Base-by-base conservation (phyloP, 2,888 invertebrate species). In the Neoaliturus tenellus region DNA sequence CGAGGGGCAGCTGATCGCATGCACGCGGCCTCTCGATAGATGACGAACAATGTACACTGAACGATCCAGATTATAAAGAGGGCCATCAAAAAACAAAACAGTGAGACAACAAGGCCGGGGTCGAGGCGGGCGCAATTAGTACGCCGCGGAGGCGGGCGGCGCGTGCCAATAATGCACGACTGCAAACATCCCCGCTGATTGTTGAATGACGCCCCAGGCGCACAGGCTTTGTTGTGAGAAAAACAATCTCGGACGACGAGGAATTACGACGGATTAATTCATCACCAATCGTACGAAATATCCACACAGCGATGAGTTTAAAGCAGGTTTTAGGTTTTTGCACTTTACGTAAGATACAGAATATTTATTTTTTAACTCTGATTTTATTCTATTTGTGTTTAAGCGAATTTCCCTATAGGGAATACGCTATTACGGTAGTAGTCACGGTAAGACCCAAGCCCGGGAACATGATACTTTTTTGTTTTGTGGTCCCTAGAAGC, bases 101-200 rank as follows among this genome's bases (percentile, higher is more conserved):
- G 20, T 14, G 3, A 20, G 3, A 75, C 75, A 75, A 75, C 31
- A 31, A 31, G 75, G 48, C 48, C 75, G 75, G 41, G 23, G 48
- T 48, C 28, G 48, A 51, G 78, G 78, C 48, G 33, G 78, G 28
- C 25, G 55, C 78, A 78, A 78, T 78, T 78, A 78, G 78, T 48
- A 44, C 75, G 28, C n/a, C 41, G 20, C 41, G 71, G 41, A 3
- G 71, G 20, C 41, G 71, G 41, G 20, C 35, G 41, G 35, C 78
- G 55, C 78, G 78, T 55, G 78, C 55, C 78, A 55, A 78, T 78
- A 25, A 78, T 78, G 31, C 78, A 78, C 78, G 78, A 78, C 14
- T 48, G 75, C 35, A 78, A 78, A 78, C 55, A 51, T 31, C 55
- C 48, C 48, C 25, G 33, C 23, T 4, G 55, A 78, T 78, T 78